Evolutionary conservation across 1,140 invertebrate genomes (phyloP).

Genomic region (Drosophila sulfurigaster): DNA sequence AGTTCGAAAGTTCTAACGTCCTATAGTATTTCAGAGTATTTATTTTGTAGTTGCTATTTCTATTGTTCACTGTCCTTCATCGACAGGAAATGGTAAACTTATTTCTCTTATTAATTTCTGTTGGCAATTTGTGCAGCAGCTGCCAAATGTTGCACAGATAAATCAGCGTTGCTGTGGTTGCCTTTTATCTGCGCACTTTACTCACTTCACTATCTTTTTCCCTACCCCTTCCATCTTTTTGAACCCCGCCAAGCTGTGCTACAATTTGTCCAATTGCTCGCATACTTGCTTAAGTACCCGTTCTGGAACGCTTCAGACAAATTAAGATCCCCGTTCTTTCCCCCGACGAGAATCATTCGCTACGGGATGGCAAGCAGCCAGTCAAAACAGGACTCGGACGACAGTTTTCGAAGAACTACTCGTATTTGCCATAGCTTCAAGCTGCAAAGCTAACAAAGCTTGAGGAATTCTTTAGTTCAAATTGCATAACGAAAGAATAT

Average conservation of each 20-base stretch:
- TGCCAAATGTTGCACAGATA: slow-evolving; percentile 43
- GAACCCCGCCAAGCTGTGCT: background rate
- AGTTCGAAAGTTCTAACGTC: background rate
- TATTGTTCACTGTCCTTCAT: slow-evolving; percentile 27
- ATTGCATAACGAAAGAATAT: background rate
- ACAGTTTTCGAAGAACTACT: background rate
- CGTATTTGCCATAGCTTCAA: background rate
- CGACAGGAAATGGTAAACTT: slow-evolving; percentile 77
- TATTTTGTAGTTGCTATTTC: slow-evolving; percentile 12
- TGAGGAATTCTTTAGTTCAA: background rate
- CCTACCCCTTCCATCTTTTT: background rate
- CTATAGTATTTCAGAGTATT: slow-evolving; percentile 49
- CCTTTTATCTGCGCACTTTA: slow-evolving; percentile 17
- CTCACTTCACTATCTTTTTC: slow-evolving; percentile 13
- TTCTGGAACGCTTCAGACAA: slow-evolving; percentile 22
- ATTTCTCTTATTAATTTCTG: slow-evolving; percentile 79
- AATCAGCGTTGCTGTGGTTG: slow-evolving; percentile 57
- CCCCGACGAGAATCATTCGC: background rate
- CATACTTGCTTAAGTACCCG: slow-evolving; percentile 20
- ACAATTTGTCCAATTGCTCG: slow-evolving; percentile 32
- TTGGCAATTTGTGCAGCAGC: slow-evolving; percentile 68
- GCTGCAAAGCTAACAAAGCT: background rate
- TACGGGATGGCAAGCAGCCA: background rate
- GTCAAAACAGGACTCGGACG: background rate
- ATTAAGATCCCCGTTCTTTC: slow-evolving; percentile 15